Conservation (phyloP, 2,888 invertebrate genomes). For the Agonopterix arenella region DNA sequence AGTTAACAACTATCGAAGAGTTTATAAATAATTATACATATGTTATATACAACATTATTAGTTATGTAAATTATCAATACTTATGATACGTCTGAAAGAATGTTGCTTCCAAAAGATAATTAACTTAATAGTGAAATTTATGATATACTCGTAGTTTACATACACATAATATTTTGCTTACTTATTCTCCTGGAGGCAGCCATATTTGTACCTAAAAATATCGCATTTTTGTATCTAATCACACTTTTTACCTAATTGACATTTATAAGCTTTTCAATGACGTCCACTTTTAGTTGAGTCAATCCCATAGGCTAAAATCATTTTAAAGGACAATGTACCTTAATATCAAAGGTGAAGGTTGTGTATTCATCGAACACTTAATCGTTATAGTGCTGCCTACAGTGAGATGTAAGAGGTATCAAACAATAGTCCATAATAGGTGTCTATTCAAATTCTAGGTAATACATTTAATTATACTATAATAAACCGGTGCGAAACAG, state of each 20-base stretch:
- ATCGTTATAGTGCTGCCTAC: conserved; percentile 27
- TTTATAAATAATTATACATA: conserved; percentile 65
- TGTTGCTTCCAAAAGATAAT: conserved; percentile 67
- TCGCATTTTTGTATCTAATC: neutral
- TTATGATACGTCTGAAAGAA: conserved; percentile 64
- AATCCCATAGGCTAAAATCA: too few species aligned
- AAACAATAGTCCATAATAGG: conserved; percentile 16
- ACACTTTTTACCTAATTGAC: neutral
- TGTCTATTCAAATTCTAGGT: conserved; percentile 14
- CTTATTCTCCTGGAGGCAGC: conserved; percentile 34
- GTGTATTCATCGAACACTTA: conserved; percentile 38
- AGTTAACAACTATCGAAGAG: conserved; percentile 58
- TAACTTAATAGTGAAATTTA: conserved; percentile 46
- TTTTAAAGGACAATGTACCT: neutral
- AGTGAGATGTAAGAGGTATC: conserved; percentile 17
- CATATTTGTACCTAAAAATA: conserved; percentile 1
- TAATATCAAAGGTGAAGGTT: conserved; percentile 23
- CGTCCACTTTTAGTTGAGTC: too few species aligned
- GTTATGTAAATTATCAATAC: conserved; percentile 55
- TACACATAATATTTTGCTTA: conserved; percentile 27
- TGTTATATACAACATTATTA: conserved; percentile 68
- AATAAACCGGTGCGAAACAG: conserved; percentile 8
- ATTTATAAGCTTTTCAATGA: neutral
- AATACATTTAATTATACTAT: conserved; percentile 9
- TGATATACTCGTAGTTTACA: conserved; percentile 37